Base-by-base conservation (phyloP, 2,888 invertebrate species). In the Idaea aversata region DNA sequence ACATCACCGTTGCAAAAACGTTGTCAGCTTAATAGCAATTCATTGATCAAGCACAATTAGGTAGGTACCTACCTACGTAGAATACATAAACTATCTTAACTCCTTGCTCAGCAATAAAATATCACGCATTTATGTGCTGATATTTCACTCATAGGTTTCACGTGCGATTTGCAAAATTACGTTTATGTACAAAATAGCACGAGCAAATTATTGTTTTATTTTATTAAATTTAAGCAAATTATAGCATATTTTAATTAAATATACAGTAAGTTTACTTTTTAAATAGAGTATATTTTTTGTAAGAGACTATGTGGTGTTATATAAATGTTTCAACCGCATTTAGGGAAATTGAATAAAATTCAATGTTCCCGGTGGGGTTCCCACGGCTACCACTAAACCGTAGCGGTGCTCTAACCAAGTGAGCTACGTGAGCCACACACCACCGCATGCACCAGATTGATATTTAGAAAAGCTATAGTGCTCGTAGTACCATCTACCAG, bases 1-100 rank as follows among this genome's bases (percentile, higher is more conserved):
- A 77, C 75, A 70, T 70, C 67, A 68, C 36, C 65, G 63, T 74
- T 72, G 74, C 69, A 78, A 77, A 75, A 77, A 76, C 65, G 61
- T 67, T 61, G 64, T 66, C 68, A 68, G 68, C 65, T 60, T 65
- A 59, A 61, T 47, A 47, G 5, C 47, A 47, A 47, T 47, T 7
- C 47, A 10, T 47, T 47, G 47, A 47, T 47, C 47, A 47, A 47
- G 47, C 47, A 47, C 4, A 47, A 47, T 36, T 36, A 47, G 47
- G 38, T 38, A 38, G 6, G 47, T 47, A 47, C 47, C 47, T 47
- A 47, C 7, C 7, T 47, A 47, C 47, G 7, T 47, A 47, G 4
- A 36, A 10, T 1, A 36, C 47, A 47, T 7, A 5, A 13, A 47
- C 47, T 47, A 4, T 10, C 3, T 25, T 25, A 3, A 25, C 25